Evolutionary conservation across 2,113 vertebrate species (phyloP).

Genomic region (Xenopus tropicalis): DNA sequence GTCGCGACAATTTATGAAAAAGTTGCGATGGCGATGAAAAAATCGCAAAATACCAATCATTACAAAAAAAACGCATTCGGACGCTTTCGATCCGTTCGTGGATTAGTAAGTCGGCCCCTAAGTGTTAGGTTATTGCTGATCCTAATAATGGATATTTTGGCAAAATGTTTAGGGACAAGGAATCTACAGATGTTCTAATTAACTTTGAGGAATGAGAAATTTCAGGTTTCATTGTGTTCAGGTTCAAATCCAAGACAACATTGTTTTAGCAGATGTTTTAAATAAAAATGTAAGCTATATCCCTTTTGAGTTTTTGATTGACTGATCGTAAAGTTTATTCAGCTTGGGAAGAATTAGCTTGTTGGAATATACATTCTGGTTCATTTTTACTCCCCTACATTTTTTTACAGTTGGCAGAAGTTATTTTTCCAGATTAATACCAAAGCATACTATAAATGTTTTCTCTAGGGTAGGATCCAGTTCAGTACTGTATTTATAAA

Average conservation of each 20-base stretch:
- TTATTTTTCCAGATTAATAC: constrained; percentile 15
- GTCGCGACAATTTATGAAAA: too few relatives aligned
- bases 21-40: too few relatives aligned
- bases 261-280: constrained; percentile 32
- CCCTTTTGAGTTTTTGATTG: constrained; percentile 33
- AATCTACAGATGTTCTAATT: constrained; percentile 10
- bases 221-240: constrained; percentile 9
- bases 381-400: constrained; percentile 7
- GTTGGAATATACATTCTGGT: constrained; percentile 22
- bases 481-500: constrained; percentile 16
- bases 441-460: constrained; percentile 1
- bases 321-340: constrained; percentile 38
- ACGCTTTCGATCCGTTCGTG: too few relatives aligned
- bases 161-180: neutral
- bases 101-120: neutral
- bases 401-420: constrained; percentile 3
- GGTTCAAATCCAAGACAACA: constrained; percentile 16
- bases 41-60: too few relatives aligned
- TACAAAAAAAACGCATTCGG: too few relatives aligned
- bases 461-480: constrained; percentile 22
- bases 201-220: constrained; percentile 13
- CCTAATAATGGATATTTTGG: neutral
- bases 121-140: neutral
- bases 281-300: constrained; percentile 37
- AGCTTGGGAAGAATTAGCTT: constrained; percentile 41